Percentiles rank a stretch among this genome's conserved stretches.
Evolutionary conservation across 2,797 vertebrate species (phyloP).

Genomic region (Paratrypauchen microcephalus): DNA sequence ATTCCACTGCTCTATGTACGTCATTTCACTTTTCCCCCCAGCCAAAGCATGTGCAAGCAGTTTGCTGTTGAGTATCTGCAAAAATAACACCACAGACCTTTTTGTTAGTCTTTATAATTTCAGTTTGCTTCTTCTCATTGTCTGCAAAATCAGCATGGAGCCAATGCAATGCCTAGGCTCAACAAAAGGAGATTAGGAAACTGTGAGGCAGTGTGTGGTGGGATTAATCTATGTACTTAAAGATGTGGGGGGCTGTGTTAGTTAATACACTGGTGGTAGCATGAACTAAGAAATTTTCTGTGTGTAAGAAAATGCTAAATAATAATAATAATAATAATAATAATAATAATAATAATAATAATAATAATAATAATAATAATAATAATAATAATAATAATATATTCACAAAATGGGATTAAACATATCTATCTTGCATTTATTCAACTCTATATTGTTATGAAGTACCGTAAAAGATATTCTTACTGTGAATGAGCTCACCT

Average conservation of each 20-base stretch:
- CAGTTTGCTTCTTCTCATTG: constrained; percentile 7
- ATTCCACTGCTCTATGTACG: constrained; percentile 34
- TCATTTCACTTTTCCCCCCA: constrained; percentile 33
- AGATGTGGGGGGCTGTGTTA: constrained; percentile 60
- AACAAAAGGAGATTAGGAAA: constrained; percentile 26
- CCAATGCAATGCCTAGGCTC: not conserved
- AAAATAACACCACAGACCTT: constrained; percentile 4
- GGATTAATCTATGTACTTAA: constrained; percentile 32
- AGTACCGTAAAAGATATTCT: no score
- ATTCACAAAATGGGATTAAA: not conserved
- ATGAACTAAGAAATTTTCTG: constrained; percentile 16
- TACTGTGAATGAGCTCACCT: no score
- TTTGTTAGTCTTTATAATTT: constrained; percentile 4
- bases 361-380: no score
- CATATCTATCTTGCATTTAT: not conserved
- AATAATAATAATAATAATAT: no score
- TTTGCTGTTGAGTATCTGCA: constrained; percentile 19
- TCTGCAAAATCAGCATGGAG: constrained; percentile 14
- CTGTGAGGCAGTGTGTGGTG: constrained; percentile 41
- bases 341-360: no score
- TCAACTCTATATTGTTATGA: not conserved
- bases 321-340: no score
- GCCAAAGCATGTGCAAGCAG: constrained; percentile 36
- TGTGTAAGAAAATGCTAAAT: not conserved
- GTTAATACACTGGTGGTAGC: constrained; percentile 53